A percentile compares a stretch with the other conserved stretches of the same genome.
These are phyloP conservation scores for Polydrusus cervinus DNA, from an alignment of 2,888 invertebrate genomes.

Conservation along the genomic window DNA sequence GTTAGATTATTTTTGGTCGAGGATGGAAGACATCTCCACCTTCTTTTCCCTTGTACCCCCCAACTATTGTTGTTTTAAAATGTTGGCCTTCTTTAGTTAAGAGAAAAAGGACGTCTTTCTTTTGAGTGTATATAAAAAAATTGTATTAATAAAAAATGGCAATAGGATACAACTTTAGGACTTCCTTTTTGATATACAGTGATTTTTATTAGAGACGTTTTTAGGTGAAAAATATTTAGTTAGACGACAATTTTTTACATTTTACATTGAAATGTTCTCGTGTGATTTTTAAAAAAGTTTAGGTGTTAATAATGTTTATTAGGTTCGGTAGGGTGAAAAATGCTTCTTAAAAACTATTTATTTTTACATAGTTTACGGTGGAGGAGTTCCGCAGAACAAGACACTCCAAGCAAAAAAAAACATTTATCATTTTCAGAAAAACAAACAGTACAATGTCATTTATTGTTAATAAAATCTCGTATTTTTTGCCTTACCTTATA, in stretches of 20 bases:
- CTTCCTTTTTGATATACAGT: conserved; percentile 38
- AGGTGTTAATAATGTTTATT: not conserved
- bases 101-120: not conserved
- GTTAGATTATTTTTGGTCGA: not conserved
- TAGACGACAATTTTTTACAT: conserved; percentile 27
- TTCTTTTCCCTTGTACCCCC: too few species aligned
- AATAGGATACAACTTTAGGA: conserved; percentile 23
- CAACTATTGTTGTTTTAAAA: not conserved
- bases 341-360: too few species aligned
- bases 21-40: too few species aligned
- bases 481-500: conserved; percentile 7
- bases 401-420: too few species aligned
- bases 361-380: too few species aligned
- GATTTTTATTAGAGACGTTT: conserved; percentile 25
- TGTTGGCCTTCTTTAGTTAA: not conserved
- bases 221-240: conserved; percentile 20
- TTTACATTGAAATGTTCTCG: conserved; percentile 7
- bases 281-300: conserved; percentile 23
- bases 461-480: too few species aligned
- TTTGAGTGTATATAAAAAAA: conserved; percentile 22
- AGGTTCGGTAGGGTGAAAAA: not conserved
- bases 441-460: too few species aligned
- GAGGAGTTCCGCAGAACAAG: too few species aligned
- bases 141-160: conserved; percentile 29
- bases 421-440: too few species aligned